Conservation (phyloP, 1,140 invertebrate species). For the Platyscapa corneri region DNA sequence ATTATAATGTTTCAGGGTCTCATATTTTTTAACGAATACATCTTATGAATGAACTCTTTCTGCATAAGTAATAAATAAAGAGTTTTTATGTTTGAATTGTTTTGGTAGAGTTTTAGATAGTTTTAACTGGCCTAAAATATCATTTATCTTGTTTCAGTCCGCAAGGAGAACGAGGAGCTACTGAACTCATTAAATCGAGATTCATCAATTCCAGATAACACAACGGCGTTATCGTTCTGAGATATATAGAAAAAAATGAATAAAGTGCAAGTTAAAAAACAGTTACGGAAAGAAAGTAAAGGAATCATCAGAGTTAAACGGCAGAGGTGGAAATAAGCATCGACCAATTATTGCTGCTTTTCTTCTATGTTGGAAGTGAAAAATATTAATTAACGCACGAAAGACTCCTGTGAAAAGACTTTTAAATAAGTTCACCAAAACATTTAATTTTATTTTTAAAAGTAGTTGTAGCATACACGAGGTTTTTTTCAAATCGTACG, state of each 20-base stretch:
- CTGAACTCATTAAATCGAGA: conserved; percentile 72
- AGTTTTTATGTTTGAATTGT: too few relatives aligned
- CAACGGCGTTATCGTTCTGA: conserved; percentile 57
- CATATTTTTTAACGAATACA: too few relatives aligned
- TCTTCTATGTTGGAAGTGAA: background rate
- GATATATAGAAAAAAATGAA: background rate
- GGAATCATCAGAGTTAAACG: too few relatives aligned
- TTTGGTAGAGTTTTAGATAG: too few relatives aligned
- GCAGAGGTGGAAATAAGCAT: background rate
- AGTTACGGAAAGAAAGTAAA: background rate
- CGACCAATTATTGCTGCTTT: background rate
- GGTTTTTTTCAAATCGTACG: background rate
- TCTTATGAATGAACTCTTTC: too few relatives aligned
- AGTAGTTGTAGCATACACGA: too few relatives aligned
- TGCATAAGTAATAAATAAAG: too few relatives aligned
- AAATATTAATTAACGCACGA: background rate
- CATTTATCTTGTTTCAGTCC: conserved; percentile 72
- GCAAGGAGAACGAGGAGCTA: conserved; percentile 74
- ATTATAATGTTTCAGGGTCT: too few relatives aligned
- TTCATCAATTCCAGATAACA: conserved; percentile 61
- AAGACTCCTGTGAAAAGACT: too few relatives aligned
- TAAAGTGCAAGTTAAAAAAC: background rate
- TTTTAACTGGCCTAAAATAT: too few relatives aligned
- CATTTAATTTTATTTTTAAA: too few relatives aligned
- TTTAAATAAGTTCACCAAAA: too few relatives aligned